Base-by-base conservation (phyloP, 2,888 invertebrate species). In the Campoplex capitator region DNA sequence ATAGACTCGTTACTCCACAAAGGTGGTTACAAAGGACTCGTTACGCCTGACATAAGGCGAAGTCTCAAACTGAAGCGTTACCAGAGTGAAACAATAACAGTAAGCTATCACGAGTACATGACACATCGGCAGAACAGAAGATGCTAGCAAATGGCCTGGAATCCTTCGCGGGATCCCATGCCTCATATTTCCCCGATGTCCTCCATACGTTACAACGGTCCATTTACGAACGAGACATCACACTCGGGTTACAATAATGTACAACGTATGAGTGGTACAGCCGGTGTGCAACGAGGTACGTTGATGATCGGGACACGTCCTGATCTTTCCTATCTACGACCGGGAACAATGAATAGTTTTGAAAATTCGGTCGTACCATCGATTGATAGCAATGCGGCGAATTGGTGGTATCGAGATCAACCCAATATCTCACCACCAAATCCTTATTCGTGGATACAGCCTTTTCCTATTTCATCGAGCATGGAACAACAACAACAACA, bases 1-100 rank as follows among this genome's bases (percentile, higher is more conserved):
- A 99, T 99, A 93, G 99, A 99, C 95, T 99, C 99, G 62, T 95
- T 99, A 88, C 96, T 99, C 89, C 97, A 99, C 90, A 99, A 99
- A 95, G 99, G 99, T 89, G 99, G 99, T 73, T 99, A 97, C 95
- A 98, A 98, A 94, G 98, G 98, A 45, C 95, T 96, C 80, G 98
- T 99, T 88, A 98, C 98, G n/a, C 96, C 97, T 42, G 98, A 98
- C 82, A 95, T 97, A 93, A 96, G 99, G 83, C 97, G 97, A 92
- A 97, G 97, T 94, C 97, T 99, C 94, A 98, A 98, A 95, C 95
- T 99, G 92, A 99, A 99, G 79, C 97, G 99, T 91, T 99, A 99
- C 95, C 98, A 98, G 95, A 99, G 99, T 92, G 99, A 99, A 95
- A 98, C 98, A 95, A 96, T 99, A 86, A 98, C 98, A 67, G 98